These are phyloP conservation scores for Tenebrio molitor DNA, from an alignment of 1,140 invertebrate genomes.

Conservation along the genomic window DNA sequence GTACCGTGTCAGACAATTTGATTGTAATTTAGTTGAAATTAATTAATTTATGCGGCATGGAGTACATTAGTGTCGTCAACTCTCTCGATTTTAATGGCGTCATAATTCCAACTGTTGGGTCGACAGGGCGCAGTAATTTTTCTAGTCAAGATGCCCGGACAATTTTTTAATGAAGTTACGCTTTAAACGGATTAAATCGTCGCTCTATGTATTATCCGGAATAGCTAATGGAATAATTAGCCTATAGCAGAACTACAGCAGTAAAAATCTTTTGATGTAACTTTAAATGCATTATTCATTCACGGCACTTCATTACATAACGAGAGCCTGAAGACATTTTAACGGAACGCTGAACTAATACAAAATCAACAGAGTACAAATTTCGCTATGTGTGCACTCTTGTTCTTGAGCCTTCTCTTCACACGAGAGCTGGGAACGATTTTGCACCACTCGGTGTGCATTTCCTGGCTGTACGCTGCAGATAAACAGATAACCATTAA, in stretches of 20 bases:
- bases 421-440: background rate
- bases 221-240: slow-evolving; percentile 37
- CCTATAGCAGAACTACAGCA: slow-evolving; percentile 27
- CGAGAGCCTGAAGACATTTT: slow-evolving; percentile 35
- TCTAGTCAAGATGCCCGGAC: background rate
- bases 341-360: slow-evolving; percentile 37
- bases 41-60: slow-evolving; percentile 27
- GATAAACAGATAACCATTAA: slow-evolving; percentile 23
- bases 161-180: slow-evolving; percentile 10
- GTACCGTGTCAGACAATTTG: slow-evolving; percentile 12
- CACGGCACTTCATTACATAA: slow-evolving; percentile 37
- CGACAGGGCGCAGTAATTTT: background rate
- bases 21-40: slow-evolving; percentile 20
- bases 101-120: background rate
- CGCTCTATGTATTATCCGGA: slow-evolving; percentile 11
- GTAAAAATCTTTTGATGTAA: slow-evolving; percentile 36
- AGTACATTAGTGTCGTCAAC: slow-evolving; percentile 20
- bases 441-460: background rate
- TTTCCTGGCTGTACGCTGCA: background rate
- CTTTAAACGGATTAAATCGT: slow-evolving; percentile 14
- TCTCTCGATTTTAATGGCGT: slow-evolving; percentile 3
- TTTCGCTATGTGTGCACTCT: slow-evolving; percentile 29
- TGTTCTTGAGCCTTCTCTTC: slow-evolving; percentile 16
- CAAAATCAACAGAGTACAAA: slow-evolving; percentile 36
- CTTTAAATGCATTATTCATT: slow-evolving; percentile 41